Evolutionary conservation across 1,140 invertebrate species (phyloP), one percentile per base, ranked within the genome.

Genomic region (Ptiloglossa arizonensis): DNA sequence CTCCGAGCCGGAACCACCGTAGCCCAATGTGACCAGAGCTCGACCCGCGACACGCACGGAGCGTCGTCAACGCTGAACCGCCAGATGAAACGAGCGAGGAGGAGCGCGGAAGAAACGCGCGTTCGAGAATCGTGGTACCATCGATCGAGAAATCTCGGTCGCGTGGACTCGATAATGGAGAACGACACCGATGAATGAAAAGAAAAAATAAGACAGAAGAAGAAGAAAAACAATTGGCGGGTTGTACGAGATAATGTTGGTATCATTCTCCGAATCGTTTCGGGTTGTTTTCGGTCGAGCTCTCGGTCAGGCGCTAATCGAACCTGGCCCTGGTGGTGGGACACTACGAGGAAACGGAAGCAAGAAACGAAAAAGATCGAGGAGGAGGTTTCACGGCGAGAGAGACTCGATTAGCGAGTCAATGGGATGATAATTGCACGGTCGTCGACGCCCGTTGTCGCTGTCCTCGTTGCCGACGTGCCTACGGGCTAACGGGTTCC

Each of bases 1-100:
- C 91, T 89, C 91, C 85, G 91, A 91, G 88, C 87, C 90, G 81
- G 89, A 91, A 81, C 90, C 90, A 81, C 88, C 91, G 74, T 93
- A 93, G 88, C 85, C 54, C 67, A 38, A 57, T 27, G 8, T 71
- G 77, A 68, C 69, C 54, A 54, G 56, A 71, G 81, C 81, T 84
- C 82, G 82, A 44, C 50, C 82, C 5, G 27, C 44, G 64, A 59
- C 50, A 50, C 63, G 27, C 3, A 22, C 41, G 2, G 71, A 71
- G 9, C 67, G 69, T 60, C 64, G 48, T 27, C 64, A 63, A 56
- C 74, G 67, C 27, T 72, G 48, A 73, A 52, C 32, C 52, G 41
- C 67, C 41, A 13, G 22, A 35, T 19, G n/a, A 27, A 19, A 3
- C 35, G 9, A 11, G 13, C 41, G 41, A 41, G n/a, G n/a, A n/a